Percentiles rank a stretch among this genome's conserved stretches.
Conservation (phyloP, 2,113 vertebrate genomes). For the Ctenodactylus gundi region DNA sequence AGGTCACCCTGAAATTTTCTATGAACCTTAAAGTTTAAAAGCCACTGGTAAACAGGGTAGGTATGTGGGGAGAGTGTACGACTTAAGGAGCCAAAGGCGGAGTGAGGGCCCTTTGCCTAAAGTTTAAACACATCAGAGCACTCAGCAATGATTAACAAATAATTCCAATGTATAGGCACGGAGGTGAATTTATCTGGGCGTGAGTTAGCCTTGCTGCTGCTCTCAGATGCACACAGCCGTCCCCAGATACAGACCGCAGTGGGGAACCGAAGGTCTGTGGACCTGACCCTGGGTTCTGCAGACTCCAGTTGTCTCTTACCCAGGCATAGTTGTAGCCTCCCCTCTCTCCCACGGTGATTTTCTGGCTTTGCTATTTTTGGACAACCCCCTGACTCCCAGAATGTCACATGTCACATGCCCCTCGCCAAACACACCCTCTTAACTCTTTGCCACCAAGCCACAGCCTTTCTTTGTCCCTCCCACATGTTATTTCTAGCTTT, state of each 20-base stretch:
- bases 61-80: no score
- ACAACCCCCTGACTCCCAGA: not conserved
- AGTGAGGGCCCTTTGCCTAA: not conserved
- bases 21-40: not conserved
- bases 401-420: not conserved
- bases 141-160: not conserved
- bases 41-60: not conserved
- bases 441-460: not conserved
- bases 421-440: not conserved
- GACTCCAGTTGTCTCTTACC: not conserved
- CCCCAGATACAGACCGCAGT: not conserved
- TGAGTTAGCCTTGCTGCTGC: not conserved
- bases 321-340: not conserved
- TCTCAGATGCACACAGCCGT: not conserved
- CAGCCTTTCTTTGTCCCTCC: not conserved
- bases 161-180: not conserved
- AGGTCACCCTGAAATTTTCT: not conserved
- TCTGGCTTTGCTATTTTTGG: not conserved
- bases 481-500: constrained; percentile 47
- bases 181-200: not conserved
- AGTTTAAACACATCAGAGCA: not conserved
- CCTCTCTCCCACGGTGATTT: not conserved
- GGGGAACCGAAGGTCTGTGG: not conserved
- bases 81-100: not conserved
- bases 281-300: not conserved